Evolutionary conservation across 2,797 vertebrate species (phyloP).

Genomic region (Malacoraja senta): DNA sequence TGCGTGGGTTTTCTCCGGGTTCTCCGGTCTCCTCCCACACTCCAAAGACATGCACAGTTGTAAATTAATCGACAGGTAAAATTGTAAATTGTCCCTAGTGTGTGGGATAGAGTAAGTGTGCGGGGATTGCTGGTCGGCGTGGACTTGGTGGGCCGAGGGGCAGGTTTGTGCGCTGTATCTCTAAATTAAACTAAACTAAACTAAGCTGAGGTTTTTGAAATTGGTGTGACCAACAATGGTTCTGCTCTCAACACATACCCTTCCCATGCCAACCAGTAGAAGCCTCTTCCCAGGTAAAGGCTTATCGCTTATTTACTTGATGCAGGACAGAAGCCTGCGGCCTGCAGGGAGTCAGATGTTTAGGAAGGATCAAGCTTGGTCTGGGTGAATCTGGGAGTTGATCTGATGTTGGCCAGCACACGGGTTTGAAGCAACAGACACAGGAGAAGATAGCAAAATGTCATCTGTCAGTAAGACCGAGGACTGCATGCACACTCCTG

Average conservation of each 20-base stretch:
- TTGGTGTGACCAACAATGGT: slow-evolving; percentile 26
- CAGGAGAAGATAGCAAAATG: slow-evolving; percentile 29
- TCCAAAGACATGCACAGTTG: no score
- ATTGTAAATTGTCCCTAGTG: no score
- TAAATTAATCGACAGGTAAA: no score
- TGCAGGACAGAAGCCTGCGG: slow-evolving; percentile 35
- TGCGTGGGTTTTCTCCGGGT: no score
- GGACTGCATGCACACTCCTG: slow-evolving; percentile 29
- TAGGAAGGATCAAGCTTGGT: slow-evolving; percentile 32
- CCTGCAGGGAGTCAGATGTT: slow-evolving; percentile 29
- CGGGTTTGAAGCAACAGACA: not conserved
- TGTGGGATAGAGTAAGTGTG: no score
- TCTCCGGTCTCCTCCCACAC: no score
- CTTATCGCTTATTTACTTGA: slow-evolving; percentile 31
- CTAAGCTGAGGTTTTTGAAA: not conserved
- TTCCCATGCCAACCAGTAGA: slow-evolving; percentile 5
- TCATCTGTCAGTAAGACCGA: slow-evolving; percentile 29
- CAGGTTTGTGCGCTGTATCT: no score
- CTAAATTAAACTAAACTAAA: no score
- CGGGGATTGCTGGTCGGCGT: no score
- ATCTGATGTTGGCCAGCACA: slow-evolving; percentile 36
- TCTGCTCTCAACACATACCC: not conserved
- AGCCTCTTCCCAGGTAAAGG: slow-evolving; percentile 23
- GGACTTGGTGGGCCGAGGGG: no score
- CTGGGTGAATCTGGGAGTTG: slow-evolving; percentile 14